These are phyloP conservation scores for Macaria notata DNA, from an alignment of 2,888 invertebrate genomes.

Conservation along the genomic window DNA sequence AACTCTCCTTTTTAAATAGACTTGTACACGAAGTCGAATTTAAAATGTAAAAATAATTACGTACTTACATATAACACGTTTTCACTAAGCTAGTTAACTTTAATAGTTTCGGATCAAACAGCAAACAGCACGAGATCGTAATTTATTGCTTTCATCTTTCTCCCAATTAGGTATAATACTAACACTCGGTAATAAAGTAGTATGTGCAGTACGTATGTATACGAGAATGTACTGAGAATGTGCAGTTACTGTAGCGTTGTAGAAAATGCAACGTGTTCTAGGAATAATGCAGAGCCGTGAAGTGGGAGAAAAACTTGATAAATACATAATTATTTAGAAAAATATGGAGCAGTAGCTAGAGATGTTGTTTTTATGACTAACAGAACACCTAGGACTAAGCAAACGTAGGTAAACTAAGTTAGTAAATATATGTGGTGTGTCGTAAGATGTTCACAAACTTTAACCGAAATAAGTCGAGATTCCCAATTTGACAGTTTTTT, in stretches of 20 bases:
- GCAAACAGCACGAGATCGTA: background rate
- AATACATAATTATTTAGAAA: background rate
- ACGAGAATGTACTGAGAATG: background rate
- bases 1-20: too few relatives aligned
- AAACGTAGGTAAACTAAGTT: too few relatives aligned
- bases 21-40: too few relatives aligned
- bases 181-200: background rate
- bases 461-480: too few relatives aligned
- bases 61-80: too few relatives aligned
- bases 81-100: background rate
- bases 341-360: too few relatives aligned
- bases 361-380: too few relatives aligned
- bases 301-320: constrained; percentile 4
- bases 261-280: background rate
- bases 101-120: background rate
- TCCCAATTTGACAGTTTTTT: too few relatives aligned
- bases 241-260: background rate
- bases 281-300: background rate
- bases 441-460: too few relatives aligned
- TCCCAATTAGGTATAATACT: constrained; percentile 1
- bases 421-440: too few relatives aligned
- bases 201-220: background rate
- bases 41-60: too few relatives aligned
- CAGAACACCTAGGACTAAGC: too few relatives aligned
- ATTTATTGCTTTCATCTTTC: constrained; percentile 1